A percentile compares a stretch with the other conserved stretches of the same genome.
These are phyloP conservation scores for Anas bahamensis DNA, from an alignment of 2,797 vertebrate species.

Conservation along the genomic window DNA sequence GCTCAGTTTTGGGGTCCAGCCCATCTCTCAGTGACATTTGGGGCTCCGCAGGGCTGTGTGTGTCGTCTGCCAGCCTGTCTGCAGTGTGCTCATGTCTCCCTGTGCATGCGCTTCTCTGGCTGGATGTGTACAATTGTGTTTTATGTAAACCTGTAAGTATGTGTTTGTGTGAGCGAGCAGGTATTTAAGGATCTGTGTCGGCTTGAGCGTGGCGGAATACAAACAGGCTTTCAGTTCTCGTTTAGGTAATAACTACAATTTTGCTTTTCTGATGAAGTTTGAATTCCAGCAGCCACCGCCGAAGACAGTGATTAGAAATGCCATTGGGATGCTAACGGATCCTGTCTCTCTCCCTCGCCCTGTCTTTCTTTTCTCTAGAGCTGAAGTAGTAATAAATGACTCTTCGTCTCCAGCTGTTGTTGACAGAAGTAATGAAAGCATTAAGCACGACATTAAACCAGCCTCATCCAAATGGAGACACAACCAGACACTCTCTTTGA, in stretches of 20 bases:
- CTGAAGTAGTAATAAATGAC: conserved; percentile 80
- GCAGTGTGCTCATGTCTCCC: not conserved
- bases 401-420: conserved; percentile 78
- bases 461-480: conserved; percentile 80
- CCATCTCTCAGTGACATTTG: not conserved
- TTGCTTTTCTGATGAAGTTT: conserved; percentile 69
- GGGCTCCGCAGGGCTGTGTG: not conserved
- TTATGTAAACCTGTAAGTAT: not conserved
- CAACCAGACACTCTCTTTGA: conserved; percentile 85
- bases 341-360: conserved; percentile 35
- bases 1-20: not conserved
- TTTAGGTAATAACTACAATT: conserved; percentile 74
- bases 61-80: not conserved
- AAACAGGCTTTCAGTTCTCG: conserved; percentile 63
- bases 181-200: conserved; percentile 34
- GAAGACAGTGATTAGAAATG: conserved; percentile 65
- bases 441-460: conserved; percentile 79
- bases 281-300: conserved; percentile 51
- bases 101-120: not conserved
- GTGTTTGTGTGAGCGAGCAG: not conserved
- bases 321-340: conserved; percentile 65
- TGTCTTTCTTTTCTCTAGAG: conserved; percentile 65
- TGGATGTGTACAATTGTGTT: not conserved
- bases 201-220: conserved; percentile 26
- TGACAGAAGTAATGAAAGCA: conserved; percentile 81